Base-by-base conservation (phyloP, 2,888 invertebrate genomes). In the Silvanus unidentatus region DNA sequence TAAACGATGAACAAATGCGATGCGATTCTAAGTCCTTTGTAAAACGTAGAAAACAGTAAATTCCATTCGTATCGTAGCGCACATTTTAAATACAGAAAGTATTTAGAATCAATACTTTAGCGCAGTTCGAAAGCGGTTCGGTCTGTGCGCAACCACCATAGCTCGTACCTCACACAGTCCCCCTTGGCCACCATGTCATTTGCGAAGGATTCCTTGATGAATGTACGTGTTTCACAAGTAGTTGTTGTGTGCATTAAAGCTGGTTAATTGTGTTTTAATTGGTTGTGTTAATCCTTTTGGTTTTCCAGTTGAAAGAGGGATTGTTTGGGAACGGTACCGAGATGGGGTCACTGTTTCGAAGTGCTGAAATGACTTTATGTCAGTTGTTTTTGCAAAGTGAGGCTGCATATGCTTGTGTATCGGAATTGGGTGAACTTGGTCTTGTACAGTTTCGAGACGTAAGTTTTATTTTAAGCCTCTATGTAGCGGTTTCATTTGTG, bases 281-380 rank as follows among this genome's bases (percentile, higher is more conserved):
- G n/a, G n/a, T n/a, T n/a, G n/a, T 8, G 22, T 5, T 5, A 22
- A 5, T 22, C 22, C 22, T 5, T 22, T n/a, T n/a, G n/a, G 8
- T 22, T 22, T 48, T 48, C 36, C 34, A 49, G 49, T 47, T 28
- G 16, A 44, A 48, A 37, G 29, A 16, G 8, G 45, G 38, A 14
- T 40, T 48, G 37, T 22, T 43, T 22, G 22, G 22, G 22, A 22
- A 22, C 22, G 22, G 22, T 22, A 22, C 22, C 32, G 73, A 70
- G 58, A 90, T 90, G 90, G 89, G 88, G 72, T 89, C 92, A 69
- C 78, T 97, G 70, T 97, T 96, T 75, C 84, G 96, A 61, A 96
- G 96, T 78, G 96, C 97, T 74, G 93, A 96, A 79, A 98, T 99
- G 97, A 89, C 92, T 67, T 80, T 97, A 73, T 96, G 96, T 81